These are phyloP conservation scores for Pyralis farinalis DNA, from an alignment of 2,888 invertebrate genomes.

Conservation along the genomic window DNA sequence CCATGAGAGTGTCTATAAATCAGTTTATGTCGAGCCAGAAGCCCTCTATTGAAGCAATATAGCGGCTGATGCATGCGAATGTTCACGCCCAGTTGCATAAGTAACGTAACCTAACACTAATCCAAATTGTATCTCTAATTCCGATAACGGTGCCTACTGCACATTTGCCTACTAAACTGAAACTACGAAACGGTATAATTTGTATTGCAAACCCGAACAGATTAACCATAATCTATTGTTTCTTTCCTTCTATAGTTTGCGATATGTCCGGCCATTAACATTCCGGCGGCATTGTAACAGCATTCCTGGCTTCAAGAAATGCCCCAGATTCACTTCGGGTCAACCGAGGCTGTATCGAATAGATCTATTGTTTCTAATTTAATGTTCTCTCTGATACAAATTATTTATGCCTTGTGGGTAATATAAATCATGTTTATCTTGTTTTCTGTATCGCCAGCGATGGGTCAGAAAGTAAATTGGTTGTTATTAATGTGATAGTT, in stretches of 20 bases:
- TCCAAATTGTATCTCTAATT: too few relatives aligned
- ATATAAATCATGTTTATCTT: conserved; percentile 13
- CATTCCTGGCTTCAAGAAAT: conserved; percentile 31
- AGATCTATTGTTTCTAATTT: conserved; percentile 34
- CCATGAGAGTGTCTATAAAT: too few relatives aligned
- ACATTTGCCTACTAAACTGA: too few relatives aligned
- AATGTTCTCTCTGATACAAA: conserved; percentile 18
- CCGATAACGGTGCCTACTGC: too few relatives aligned
- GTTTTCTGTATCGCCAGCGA: neutral
- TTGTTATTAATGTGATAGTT: neutral
- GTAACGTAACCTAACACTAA: too few relatives aligned
- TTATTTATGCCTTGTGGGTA: conserved; percentile 4
- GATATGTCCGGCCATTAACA: conserved; percentile 37
- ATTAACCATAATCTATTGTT: neutral
- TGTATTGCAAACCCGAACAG: too few relatives aligned
- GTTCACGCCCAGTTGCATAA: too few relatives aligned
- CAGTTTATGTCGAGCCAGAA: too few relatives aligned
- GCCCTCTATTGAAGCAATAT: neutral
- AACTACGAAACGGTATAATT: too few relatives aligned
- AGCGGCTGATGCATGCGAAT: neutral
- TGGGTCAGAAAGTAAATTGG: neutral
- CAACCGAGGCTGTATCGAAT: conserved; percentile 31
- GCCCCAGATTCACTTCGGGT: conserved; percentile 35
- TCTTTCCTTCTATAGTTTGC: conserved; percentile 20
- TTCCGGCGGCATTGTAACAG: conserved; percentile 32